Conservation (phyloP, 2,888 invertebrate species). For the Pyrrhia umbra region DNA sequence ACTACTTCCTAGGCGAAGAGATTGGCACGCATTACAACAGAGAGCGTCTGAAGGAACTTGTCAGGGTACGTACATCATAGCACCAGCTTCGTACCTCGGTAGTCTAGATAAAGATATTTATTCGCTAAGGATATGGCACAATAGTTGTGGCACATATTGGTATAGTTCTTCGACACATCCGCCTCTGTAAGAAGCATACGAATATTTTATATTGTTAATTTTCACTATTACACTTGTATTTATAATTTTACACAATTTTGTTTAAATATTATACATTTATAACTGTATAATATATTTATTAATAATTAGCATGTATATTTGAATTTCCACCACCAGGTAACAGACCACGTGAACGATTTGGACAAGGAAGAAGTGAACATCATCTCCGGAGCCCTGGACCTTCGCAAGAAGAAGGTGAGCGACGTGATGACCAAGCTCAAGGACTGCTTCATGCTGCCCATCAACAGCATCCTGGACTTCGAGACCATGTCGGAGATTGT, state of each 20-base stretch:
- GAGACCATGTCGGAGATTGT: slow-evolving; percentile 99
- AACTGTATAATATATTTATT: too few relatives aligned
- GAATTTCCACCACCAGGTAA: slow-evolving; percentile 90
- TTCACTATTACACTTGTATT: too few relatives aligned
- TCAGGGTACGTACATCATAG: slow-evolving; percentile 92
- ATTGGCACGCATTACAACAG: slow-evolving; percentile 99
- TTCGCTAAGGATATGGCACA: too few relatives aligned
- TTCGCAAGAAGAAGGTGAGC: slow-evolving; percentile 93
- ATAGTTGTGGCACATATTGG: too few relatives aligned
- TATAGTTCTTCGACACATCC: too few relatives aligned
- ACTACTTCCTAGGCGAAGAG: slow-evolving; percentile 98
- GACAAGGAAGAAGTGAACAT: slow-evolving; percentile 99
- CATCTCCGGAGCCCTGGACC: slow-evolving; percentile 94
- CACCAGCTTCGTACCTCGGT: too few relatives aligned
- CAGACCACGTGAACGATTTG: slow-evolving; percentile 96
- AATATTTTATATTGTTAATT: too few relatives aligned
- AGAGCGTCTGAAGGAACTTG: slow-evolving; percentile 98
- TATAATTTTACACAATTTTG: too few relatives aligned
- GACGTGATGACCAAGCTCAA: slow-evolving; percentile 99
- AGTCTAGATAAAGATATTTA: too few relatives aligned
- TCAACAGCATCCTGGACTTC: slow-evolving; percentile 97
- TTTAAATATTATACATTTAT: too few relatives aligned
- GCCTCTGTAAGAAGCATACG: too few relatives aligned
- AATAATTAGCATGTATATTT: too few relatives aligned
- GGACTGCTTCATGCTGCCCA: slow-evolving; percentile 98